Percentiles rank a stretch among this genome's conserved stretches.
Evolutionary conservation across 2,113 vertebrate genomes (phyloP).

Genomic region (Antechinus flavipes): DNA sequence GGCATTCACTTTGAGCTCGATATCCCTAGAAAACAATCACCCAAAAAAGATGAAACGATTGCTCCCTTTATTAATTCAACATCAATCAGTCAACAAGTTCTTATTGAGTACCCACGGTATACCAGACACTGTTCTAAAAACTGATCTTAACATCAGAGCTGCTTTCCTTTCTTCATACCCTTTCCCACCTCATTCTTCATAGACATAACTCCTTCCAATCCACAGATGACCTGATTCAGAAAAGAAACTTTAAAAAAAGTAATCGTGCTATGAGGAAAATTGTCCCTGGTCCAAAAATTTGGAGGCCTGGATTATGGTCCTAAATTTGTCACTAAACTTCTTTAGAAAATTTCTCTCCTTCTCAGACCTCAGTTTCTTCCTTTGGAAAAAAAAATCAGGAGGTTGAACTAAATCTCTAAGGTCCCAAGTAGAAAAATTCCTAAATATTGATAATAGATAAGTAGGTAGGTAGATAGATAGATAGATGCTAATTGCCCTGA

Average conservation of each 20-base stretch:
- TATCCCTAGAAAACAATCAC: conserved; percentile 57
- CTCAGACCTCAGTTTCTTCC: background rate
- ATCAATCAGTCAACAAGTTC: background rate
- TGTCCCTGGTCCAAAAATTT: background rate
- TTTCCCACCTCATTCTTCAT: background rate
- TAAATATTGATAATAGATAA: background rate
- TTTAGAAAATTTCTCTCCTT: background rate
- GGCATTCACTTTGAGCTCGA: conserved; percentile 59
- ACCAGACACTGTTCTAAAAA: background rate
- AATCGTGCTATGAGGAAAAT: background rate
- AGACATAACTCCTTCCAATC: background rate
- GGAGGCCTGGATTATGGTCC: background rate
- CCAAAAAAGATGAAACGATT: background rate
- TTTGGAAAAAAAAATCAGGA: background rate
- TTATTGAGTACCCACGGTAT: background rate
- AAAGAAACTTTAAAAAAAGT: background rate
- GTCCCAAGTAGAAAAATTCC: background rate
- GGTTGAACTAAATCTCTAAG: background rate
- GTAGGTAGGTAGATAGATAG: background rate
- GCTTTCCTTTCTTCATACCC: background rate
- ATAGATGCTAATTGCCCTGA: background rate
- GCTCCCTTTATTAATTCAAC: background rate
- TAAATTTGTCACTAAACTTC: background rate
- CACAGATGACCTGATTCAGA: background rate
- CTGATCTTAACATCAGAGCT: background rate